A percentile compares a stretch with the other conserved stretches of the same genome.
These are phyloP conservation scores for Actenoides hombroni DNA, from an alignment of 2,113 vertebrate species.

Conservation along the genomic window DNA sequence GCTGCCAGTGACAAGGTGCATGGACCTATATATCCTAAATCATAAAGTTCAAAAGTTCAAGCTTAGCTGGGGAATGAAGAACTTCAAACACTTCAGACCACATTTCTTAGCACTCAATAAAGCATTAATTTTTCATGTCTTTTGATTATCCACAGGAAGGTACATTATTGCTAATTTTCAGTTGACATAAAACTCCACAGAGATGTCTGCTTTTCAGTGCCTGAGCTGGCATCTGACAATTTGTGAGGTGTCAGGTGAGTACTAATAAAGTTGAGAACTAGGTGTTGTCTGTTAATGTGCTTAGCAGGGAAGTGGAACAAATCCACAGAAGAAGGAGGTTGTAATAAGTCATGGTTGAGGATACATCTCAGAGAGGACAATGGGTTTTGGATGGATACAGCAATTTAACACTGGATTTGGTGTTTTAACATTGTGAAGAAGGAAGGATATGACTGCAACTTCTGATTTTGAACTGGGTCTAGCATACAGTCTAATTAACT, in stretches of 20 bases:
- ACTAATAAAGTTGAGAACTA: slow-evolving; percentile 31
- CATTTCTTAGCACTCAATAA: slow-evolving; percentile 46
- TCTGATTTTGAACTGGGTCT: not conserved
- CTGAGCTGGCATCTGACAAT: slow-evolving; percentile 18
- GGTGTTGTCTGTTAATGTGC: slow-evolving; percentile 26
- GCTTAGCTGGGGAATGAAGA: not conserved
- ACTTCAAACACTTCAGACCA: slow-evolving; percentile 15
- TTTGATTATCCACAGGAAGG: slow-evolving; percentile 40
- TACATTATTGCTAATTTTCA: slow-evolving; percentile 35
- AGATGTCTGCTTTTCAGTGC: slow-evolving; percentile 7
- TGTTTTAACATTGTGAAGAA: not conserved
- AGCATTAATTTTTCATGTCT: slow-evolving; percentile 38
- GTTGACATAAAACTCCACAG: slow-evolving; percentile 17
- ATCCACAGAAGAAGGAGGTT: slow-evolving; percentile 6
- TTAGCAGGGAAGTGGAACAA: slow-evolving; percentile 21
- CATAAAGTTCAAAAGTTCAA: slow-evolving; percentile 10
- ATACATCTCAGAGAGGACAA: not conserved
- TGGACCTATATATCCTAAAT: not conserved
- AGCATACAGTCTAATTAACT: not conserved
- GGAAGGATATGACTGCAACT: not conserved
- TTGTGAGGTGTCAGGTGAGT: slow-evolving; percentile 50
- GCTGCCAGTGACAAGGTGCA: not conserved
- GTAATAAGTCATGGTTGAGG: not conserved
- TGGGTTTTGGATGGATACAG: not conserved
- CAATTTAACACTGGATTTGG: not conserved